phyloP scores from a whole-genome alignment of 1,140 invertebrate genomes.

The Drosophila sturtevanti region DNA sequence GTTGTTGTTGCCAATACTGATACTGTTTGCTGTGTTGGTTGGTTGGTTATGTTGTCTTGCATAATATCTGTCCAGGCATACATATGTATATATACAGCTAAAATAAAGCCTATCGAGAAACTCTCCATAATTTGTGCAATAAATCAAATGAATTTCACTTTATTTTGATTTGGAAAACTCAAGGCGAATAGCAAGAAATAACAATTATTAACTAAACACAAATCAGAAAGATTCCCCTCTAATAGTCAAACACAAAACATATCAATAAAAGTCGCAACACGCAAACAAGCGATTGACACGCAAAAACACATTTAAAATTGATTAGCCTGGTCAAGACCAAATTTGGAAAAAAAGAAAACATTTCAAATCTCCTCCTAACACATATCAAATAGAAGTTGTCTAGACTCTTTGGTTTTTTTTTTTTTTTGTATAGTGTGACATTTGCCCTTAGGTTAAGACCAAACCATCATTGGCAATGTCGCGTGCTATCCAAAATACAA shows the following conservation, averaged over 20 bases:
- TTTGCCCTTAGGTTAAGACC: slow-evolving; percentile 37
- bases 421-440: slow-evolving; percentile 60
- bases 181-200: slow-evolving; percentile 55
- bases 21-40: no score
- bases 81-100: no score
- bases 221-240: slow-evolving; percentile 30
- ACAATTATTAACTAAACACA: slow-evolving; percentile 65
- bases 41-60: slow-evolving; percentile 23
- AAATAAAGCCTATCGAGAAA: slow-evolving; percentile 38
- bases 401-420: slow-evolving; percentile 20
- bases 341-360: slow-evolving; percentile 27
- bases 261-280: slow-evolving; percentile 75
- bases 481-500: slow-evolving; percentile 54
- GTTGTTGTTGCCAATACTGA: no score
- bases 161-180: slow-evolving; percentile 57
- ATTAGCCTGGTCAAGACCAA: slow-evolving; percentile 61
- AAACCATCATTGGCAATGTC: slow-evolving; percentile 45
- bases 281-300: slow-evolving; percentile 81
- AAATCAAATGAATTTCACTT: slow-evolving; percentile 80
- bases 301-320: slow-evolving; percentile 82
- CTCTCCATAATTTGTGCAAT: slow-evolving; percentile 79
- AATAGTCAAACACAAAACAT: slow-evolving; percentile 55
- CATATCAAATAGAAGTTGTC: slow-evolving; percentile 8
- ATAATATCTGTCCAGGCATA: slow-evolving; percentile 48
- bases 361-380: slow-evolving; percentile 53